These are phyloP conservation scores for Gobio occitaniae DNA, from an alignment of 2,797 vertebrate genomes.

Conservation along the genomic window DNA sequence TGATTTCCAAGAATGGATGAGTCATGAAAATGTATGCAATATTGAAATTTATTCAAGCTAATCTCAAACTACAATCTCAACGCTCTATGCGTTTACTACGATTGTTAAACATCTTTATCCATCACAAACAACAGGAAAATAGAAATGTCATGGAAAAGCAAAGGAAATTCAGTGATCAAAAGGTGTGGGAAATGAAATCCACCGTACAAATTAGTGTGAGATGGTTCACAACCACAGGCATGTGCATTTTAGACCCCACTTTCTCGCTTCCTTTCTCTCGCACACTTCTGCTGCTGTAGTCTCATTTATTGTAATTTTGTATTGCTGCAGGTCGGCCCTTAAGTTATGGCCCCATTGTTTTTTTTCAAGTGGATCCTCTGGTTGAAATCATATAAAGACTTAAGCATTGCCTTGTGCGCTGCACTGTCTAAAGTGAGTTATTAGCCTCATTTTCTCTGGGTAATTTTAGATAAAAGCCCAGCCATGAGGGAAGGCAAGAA, in stretches of 20 bases:
- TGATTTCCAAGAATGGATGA: neutral
- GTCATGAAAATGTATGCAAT: neutral
- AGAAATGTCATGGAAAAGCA: neutral
- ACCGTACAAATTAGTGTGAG: slow-evolving; percentile 1
- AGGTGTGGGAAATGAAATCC: slow-evolving; percentile 16
- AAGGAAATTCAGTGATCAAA: neutral
- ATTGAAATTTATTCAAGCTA: neutral
- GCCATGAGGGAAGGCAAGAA: slow-evolving; percentile 38
- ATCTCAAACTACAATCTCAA: neutral
- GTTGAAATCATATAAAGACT: slow-evolving; percentile 68
- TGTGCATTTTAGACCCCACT: neutral
- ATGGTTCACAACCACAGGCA: slow-evolving; percentile 10
- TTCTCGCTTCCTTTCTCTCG: neutral
- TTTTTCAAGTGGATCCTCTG: slow-evolving; percentile 63
- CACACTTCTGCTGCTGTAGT: neutral
- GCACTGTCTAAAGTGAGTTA: slow-evolving; percentile 73
- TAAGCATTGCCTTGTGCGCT: slow-evolving; percentile 69
- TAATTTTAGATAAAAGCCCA: slow-evolving; percentile 69
- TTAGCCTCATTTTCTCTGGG: slow-evolving; percentile 72
- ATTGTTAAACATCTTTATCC: neutral
- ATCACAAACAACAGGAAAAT: slow-evolving; percentile 13
- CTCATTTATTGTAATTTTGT: slow-evolving; percentile 35
- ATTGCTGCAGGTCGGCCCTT: slow-evolving; percentile 47
- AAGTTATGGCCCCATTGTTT: slow-evolving; percentile 64
- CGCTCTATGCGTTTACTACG: neutral